Base-by-base conservation (phyloP, 2,113 vertebrate genomes). In the Theristicus caerulescens region DNA sequence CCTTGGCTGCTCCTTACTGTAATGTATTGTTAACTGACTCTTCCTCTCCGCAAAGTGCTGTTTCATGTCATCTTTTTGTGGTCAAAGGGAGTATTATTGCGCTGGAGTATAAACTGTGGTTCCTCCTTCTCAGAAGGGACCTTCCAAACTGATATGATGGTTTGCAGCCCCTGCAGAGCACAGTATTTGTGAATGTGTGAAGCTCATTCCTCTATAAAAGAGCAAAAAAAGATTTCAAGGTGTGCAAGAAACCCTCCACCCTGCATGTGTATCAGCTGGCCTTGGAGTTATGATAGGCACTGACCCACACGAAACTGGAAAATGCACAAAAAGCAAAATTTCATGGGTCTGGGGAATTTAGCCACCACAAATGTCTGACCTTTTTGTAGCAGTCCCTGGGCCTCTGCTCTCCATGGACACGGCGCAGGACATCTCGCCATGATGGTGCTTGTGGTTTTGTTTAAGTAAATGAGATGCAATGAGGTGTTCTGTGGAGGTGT, bases 191-290 rank as follows among this genome's bases (percentile, higher is more conserved):
- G 54, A 62, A 52, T 2, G 4, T 0, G 1, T 62, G 54, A 77
- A 80, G n/a, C 12, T 85, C 13, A 17, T 57, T 67, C 22, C 38
- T 70, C 19, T 55, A 5, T 29, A 64, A 40, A 64, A 73, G 34
- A 73, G 38, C 6, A 26, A 16, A 29, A 59, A 49, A 73, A 7
- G 20, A n/a, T 26, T 42, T 62, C 10, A 20, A 82, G n/a, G n/a
- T 6, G 13, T 67, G 32, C 22, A 79, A 69, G 55, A 74, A 88
- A 42, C 40, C 7, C 14, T 69, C 9, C 8, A 29, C 9, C 8
- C 38, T 16, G 6, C 0, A 0, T 2, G 3, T 6, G 6, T 40
- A 20, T 31, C 0, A 0, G 24, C 36, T 24, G 9, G 22, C 2
- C 42, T 62, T 44, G 13, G 16, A 49, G 24, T 29, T 67, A 42